Percentiles rank a stretch among this genome's conserved stretches.
These are phyloP conservation scores for Anagyrus pseudococci DNA, from an alignment of 2,888 invertebrate species.

Conservation along the genomic window DNA sequence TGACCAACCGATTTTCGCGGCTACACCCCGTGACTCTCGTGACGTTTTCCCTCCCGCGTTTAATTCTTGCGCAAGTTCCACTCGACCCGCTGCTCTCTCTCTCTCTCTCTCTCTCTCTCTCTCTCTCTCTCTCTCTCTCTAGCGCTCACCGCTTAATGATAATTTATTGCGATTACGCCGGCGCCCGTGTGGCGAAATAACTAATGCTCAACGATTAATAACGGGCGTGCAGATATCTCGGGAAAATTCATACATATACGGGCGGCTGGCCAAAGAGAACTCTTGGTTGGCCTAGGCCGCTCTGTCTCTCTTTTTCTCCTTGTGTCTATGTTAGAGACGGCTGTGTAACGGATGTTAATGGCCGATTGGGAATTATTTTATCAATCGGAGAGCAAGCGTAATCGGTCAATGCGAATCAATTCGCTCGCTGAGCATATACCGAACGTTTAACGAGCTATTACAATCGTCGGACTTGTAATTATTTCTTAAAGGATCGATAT, in stretches of 20 bases:
- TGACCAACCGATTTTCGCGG: too few species aligned
- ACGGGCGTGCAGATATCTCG: too few species aligned
- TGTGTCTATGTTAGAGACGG: too few species aligned
- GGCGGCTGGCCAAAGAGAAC: too few species aligned
- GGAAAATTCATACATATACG: too few species aligned
- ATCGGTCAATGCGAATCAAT: conserved; percentile 25
- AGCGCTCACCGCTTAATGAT: conserved; percentile 25
- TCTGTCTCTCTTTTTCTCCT: too few species aligned
- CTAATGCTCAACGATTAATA: conserved; percentile 27
- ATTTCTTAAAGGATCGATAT: conserved; percentile 17
- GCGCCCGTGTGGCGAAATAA: conserved; percentile 9
- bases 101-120: not conserved
- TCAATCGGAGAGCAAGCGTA: conserved; percentile 25
- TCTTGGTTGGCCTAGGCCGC: too few species aligned
- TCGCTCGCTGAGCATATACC: conserved; percentile 1
- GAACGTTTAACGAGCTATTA: conserved; percentile 9
- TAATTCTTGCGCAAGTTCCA: conserved; percentile 11
- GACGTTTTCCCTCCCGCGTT: too few species aligned
- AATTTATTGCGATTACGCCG: conserved; percentile 26
- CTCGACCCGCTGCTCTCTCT: not conserved
- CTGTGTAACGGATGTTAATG: conserved; percentile 12
- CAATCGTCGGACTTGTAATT: conserved; percentile 29
- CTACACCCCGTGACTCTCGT: too few species aligned
- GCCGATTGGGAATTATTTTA: conserved; percentile 28
- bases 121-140: not conserved